A percentile compares a stretch with the other conserved stretches of the same genome.
Conservation (phyloP, 1,140 invertebrate genomes). For the Bombus haemorrhoidalis region DNA sequence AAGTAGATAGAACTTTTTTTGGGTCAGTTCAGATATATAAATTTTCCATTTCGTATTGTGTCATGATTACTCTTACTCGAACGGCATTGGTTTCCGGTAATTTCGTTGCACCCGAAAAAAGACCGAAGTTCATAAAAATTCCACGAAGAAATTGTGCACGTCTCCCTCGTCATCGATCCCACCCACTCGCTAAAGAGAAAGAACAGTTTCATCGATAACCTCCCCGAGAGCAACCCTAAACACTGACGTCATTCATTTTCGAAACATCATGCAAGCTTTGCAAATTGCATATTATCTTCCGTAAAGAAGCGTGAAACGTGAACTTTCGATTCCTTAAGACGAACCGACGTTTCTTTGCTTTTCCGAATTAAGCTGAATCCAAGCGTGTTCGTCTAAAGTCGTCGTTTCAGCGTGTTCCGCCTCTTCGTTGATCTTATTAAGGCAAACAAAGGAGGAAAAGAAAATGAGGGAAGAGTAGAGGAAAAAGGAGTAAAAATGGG, state of each 20-base stretch:
- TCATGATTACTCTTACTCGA: too few relatives aligned
- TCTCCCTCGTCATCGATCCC: slow-evolving; percentile 59
- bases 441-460: too few relatives aligned
- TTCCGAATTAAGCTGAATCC: too few relatives aligned
- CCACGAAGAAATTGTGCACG: slow-evolving; percentile 58
- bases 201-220: slow-evolving; percentile 68
- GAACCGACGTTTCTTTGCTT: too few relatives aligned
- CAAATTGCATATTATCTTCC: not conserved
- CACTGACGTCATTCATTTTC: slow-evolving; percentile 63
- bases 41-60: not conserved
- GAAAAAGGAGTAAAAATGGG: too few relatives aligned
- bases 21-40: not conserved
- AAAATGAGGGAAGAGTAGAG: too few relatives aligned
- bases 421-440: too few relatives aligned
- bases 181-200: slow-evolving; percentile 46
- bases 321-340: not conserved
- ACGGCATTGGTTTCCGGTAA: too few relatives aligned
- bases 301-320: not conserved
- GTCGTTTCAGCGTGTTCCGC: too few relatives aligned
- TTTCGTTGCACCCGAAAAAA: slow-evolving; percentile 52
- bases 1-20: not conserved
- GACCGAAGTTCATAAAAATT: slow-evolving; percentile 64
- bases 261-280: slow-evolving; percentile 36
- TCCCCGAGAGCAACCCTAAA: slow-evolving; percentile 53
- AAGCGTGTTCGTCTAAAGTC: too few relatives aligned